Evolutionary conservation across 1,140 invertebrate genomes (phyloP), one percentile per base, ranked within the genome.

Genomic region (Chlorops oryzae): DNA sequence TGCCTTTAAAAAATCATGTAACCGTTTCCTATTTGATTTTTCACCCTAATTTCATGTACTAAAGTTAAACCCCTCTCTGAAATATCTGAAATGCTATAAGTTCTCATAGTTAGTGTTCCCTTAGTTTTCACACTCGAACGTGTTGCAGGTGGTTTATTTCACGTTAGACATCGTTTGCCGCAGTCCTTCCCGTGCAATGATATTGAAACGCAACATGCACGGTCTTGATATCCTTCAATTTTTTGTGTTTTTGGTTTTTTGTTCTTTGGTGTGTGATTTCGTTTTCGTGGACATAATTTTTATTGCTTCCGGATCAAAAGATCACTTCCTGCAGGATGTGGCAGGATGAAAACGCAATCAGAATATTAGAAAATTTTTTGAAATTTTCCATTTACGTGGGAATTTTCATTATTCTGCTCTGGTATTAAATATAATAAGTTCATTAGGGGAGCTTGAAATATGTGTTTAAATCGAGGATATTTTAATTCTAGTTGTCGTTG

Each of bases 261-360:
- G 15, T 32, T 3, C 12, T 20, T 21, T n/a, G 13, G 27, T 49
- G 47, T 21, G 22, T 49, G 37, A 49, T 48, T 50, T 51, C 39
- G 55, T 50, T 17, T 53, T 45, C 21, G 40, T 54, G 43, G 45
- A 49, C 40, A 46, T 53, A 62, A 61, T n/a, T 66, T 67, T 67
- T 62, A 64, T 62, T 56, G 64, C 66, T 67, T 67, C 63, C 63
- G 64, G 64, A 67, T 67, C 64, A 66, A 67, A 64, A 64, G 64
- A 67, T 66, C 63, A 64, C 23, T 61, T 67, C 64, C 64, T 67
- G 63, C 52, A 46, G 50, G 55, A 58, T 59, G 56, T 65, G 58
- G 56, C 64, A 62, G 64, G 64, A 66, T 65, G 60, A n/a, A n/a
- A n/a, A n/a, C n/a, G n/a, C n/a, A n/a, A n/a, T n/a, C n/a, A n/a